These are phyloP conservation scores for Leucophenga montana DNA, from an alignment of 2,888 invertebrate genomes.

Conservation along the genomic window DNA sequence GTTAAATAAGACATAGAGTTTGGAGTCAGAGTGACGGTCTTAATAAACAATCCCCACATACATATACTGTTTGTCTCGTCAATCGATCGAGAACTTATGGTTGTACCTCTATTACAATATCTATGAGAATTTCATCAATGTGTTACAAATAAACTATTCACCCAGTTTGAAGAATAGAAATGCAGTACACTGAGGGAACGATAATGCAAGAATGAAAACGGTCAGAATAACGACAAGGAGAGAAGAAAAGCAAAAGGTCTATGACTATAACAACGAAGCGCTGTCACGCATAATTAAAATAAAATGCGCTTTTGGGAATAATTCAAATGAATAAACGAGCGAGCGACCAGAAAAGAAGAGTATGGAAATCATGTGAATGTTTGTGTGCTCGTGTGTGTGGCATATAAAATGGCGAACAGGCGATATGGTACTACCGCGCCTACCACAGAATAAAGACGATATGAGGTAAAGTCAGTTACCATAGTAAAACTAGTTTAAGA, in stretches of 20 bases:
- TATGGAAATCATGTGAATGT: conserved; percentile 45
- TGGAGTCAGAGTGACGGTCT: too few relatives aligned
- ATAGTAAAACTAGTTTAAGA: too few relatives aligned
- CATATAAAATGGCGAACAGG: too few relatives aligned
- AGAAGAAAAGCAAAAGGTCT: not conserved
- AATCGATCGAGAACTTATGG: too few relatives aligned
- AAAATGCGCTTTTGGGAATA: conserved; percentile 71
- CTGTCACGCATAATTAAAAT: conserved; percentile 72
- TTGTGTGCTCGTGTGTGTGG: too few relatives aligned
- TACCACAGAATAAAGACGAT: conserved; percentile 6
- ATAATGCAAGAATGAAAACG: conserved; percentile 16
- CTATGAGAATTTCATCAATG: too few relatives aligned
- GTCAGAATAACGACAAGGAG: not conserved
- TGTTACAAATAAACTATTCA: too few relatives aligned
- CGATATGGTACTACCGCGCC: conserved; percentile 13
- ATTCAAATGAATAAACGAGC: conserved; percentile 65
- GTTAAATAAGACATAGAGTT: too few relatives aligned
- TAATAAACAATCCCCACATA: too few relatives aligned
- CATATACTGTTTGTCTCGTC: too few relatives aligned
- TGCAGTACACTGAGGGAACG: not conserved
- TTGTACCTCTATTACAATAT: too few relatives aligned
- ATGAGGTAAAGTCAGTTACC: too few relatives aligned
- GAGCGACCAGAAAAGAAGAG: conserved; percentile 35
- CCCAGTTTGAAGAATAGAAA: not conserved
- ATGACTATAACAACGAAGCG: conserved; percentile 39